Evolutionary conservation across 2,888 invertebrate species (phyloP), one percentile per base, ranked within the genome.

Genomic region (Scelioninae gen. 1): DNA sequence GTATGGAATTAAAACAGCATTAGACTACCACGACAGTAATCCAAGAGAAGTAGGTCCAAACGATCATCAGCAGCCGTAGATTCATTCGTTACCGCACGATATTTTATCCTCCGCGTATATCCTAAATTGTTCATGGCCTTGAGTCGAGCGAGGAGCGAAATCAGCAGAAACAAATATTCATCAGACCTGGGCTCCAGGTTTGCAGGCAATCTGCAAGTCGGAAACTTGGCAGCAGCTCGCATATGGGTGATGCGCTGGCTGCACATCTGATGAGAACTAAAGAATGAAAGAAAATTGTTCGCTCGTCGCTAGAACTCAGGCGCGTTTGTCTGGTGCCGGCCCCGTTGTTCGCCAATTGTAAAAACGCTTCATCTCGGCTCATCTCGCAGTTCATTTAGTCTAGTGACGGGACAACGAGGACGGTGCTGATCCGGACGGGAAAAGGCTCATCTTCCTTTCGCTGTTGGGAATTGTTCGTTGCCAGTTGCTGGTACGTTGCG

Each of bases 281-380:
- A n/a, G n/a, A n/a, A n/a, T n/a, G 76, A 79, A 82, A 66, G 77
- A 74, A 82, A 82, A 82, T 55, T 58, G 16, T 45, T 55, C 31
- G 55, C 60, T 40, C 56, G 34, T 76, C 65, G 74, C 58, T 82
- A 71, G 51, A 31, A 45, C 53, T 56, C 40, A 47, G 56, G 32
- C 34, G 60, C 13, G 51, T 71, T 58, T 66, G 34, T 62, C 38
- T 63, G 53, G 38, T 45, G 56, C 49, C 53, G 71, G 60, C 51
- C 62, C 62, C 62, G 62, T n/a, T 62, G 62, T 53, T 58, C 63
- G 34, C 16, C 34, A 51, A 65, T 45, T 38, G 65, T 38, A 65
- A 51, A 51, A 51, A 65, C 51, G 51, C 31, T 34, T 47, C n/a
- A n/a, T n/a, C n/a, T n/a, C n/a, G n/a, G 31, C 47, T 63, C 34